These are phyloP conservation scores for Allacma fusca DNA, from an alignment of 2,888 invertebrate genomes.

Conservation along the genomic window DNA sequence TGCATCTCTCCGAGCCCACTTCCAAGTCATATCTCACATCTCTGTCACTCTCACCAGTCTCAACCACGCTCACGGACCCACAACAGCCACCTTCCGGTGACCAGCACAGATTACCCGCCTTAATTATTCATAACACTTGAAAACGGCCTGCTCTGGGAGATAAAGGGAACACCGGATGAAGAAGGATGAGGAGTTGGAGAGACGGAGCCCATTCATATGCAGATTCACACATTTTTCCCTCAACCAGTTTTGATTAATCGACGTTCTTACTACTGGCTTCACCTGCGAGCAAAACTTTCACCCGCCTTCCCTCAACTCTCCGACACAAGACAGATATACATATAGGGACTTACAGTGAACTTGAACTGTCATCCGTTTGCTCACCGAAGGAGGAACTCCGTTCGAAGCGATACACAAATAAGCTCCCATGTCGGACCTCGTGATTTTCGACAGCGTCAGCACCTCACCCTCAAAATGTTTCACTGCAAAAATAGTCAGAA, in stretches of 20 bases:
- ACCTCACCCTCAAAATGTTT: constrained; percentile 79
- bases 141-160: background rate
- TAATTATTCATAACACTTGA: constrained; percentile 20
- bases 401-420: constrained; percentile 89
- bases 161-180: constrained; percentile 17
- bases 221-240: background rate
- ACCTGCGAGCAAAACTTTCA: constrained; percentile 24
- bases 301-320: background rate
- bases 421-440: constrained; percentile 74
- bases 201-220: constrained; percentile 16
- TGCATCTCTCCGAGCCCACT: constrained; percentile 30
- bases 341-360: constrained; percentile 87
- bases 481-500: too few relatives aligned
- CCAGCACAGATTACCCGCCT: background rate
- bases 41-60: background rate
- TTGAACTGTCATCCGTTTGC: constrained; percentile 89
- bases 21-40: background rate
- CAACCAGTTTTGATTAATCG: background rate
- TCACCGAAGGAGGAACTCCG: constrained; percentile 86
- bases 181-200: constrained; percentile 22
- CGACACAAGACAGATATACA: background rate
- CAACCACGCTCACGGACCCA: constrained; percentile 1
- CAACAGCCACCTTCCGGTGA: background rate
- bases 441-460: constrained; percentile 83
- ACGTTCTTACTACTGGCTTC: background rate